Percentiles rank a stretch among this genome's conserved stretches.
phyloP scores from a whole-genome alignment of 2,888 invertebrate species.

The Cryptosula pallasiana region DNA sequence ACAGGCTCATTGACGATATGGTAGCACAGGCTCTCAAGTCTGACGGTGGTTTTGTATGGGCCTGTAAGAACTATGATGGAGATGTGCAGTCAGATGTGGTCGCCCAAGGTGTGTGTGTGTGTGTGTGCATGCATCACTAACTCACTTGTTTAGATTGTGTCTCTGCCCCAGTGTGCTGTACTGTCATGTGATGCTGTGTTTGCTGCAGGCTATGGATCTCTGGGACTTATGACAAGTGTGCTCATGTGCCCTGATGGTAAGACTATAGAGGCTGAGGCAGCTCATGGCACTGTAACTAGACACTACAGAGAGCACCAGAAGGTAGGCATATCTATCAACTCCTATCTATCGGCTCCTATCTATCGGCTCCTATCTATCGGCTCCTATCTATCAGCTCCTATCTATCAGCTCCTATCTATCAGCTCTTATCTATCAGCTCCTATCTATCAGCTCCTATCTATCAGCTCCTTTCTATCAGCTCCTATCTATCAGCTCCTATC shows the following conservation, averaged over 20 bases:
- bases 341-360: no score
- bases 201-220: conserved; percentile 63
- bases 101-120: conserved; percentile 65
- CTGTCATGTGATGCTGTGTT: background rate
- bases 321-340: conserved; percentile 37
- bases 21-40: conserved; percentile 80
- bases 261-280: conserved; percentile 61
- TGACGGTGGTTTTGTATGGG: conserved; percentile 81
- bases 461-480: no score
- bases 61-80: conserved; percentile 88
- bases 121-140: no score
- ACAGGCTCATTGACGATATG: conserved; percentile 86
- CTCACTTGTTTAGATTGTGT: background rate
- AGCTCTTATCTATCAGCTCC: no score
- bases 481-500: no score
- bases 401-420: no score
- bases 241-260: conserved; percentile 60
- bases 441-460: no score
- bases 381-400: no score
- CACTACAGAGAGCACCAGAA: conserved; percentile 73
- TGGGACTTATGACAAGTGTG: conserved; percentile 69
- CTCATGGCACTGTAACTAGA: conserved; percentile 60
- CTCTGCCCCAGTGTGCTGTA: background rate
- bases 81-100: conserved; percentile 86
- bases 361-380: no score